A percentile compares a stretch with the other conserved stretches of the same genome.
Evolutionary conservation across 2,113 vertebrate species (phyloP).

Genomic region (Jaculus jaculus): DNA sequence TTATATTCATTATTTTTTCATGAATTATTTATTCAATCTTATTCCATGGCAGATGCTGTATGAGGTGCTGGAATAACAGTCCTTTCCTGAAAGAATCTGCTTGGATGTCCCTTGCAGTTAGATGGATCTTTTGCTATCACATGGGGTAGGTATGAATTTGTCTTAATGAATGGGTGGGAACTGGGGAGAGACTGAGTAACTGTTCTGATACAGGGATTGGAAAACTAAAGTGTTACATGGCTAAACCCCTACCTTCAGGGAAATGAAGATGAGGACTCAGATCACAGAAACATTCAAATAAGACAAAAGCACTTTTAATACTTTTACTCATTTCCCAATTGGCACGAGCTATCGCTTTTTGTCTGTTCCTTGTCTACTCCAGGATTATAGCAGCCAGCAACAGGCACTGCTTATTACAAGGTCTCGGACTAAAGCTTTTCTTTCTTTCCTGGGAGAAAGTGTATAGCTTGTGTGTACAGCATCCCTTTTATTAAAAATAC

Average conservation of each 20-base stretch:
- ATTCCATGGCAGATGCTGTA: neutral
- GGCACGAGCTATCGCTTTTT: neutral
- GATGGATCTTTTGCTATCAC: neutral
- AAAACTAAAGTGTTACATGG: neutral
- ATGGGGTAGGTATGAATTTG: neutral
- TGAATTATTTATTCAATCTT: constrained; percentile 1
- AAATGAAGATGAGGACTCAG: neutral
- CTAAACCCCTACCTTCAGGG: neutral
- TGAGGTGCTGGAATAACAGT: neutral
- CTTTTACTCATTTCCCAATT: neutral
- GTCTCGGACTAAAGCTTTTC: neutral
- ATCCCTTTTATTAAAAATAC: neutral
- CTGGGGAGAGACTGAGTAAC: neutral
- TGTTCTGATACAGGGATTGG: neutral
- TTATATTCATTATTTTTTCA: constrained; percentile 1
- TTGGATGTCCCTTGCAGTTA: neutral
- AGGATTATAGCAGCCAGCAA: neutral
- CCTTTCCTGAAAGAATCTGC: neutral
- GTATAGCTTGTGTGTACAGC: neutral
- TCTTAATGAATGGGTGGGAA: neutral
- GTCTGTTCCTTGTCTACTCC: neutral
- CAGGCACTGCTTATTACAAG: neutral
- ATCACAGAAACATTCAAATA: constrained; percentile 40
- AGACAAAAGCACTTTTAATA: neutral
- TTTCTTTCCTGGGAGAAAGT: constrained; percentile 38